These are phyloP conservation scores for Leistus spinibarbis DNA, from an alignment of 2,888 invertebrate species.

Conservation along the genomic window DNA sequence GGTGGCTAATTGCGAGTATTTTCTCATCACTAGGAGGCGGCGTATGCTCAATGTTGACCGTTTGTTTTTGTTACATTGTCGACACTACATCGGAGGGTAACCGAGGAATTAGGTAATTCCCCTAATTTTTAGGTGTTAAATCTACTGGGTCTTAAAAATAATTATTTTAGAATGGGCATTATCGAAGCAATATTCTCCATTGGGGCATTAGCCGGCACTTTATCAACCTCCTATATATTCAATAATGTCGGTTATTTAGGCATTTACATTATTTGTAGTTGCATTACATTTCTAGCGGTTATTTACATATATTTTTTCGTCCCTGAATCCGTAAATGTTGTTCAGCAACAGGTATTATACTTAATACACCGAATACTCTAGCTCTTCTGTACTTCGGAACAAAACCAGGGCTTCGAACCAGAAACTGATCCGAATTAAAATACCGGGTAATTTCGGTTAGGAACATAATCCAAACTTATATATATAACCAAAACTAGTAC, in stretches of 20 bases:
- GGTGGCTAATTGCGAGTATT: conserved; percentile 20
- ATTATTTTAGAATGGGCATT: conserved; percentile 63
- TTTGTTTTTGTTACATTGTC: conserved; percentile 62
- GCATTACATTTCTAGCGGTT: conserved; percentile 10
- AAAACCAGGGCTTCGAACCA: no score
- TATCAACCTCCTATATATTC: conserved; percentile 66
- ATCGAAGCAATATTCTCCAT: conserved; percentile 65
- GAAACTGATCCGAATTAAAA: no score
- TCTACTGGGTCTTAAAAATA: neutral
- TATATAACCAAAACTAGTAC: no score
- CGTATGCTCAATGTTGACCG: conserved; percentile 28
- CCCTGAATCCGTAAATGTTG: conserved; percentile 19
- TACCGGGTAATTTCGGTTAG: no score
- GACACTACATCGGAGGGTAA: conserved; percentile 66
- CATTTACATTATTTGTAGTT: conserved; percentile 23
- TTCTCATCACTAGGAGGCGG: conserved; percentile 22
- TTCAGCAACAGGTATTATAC: conserved; percentile 18
- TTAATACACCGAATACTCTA: neutral
- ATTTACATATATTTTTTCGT: conserved; percentile 9
- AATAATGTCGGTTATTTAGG: conserved; percentile 59
- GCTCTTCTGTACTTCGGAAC: neutral
- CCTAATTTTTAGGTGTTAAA: neutral
- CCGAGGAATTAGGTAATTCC: conserved; percentile 66
- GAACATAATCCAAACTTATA: neutral
- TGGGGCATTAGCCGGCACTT: conserved; percentile 67